Conservation (phyloP, 2,113 vertebrate species). For the Pipa parva region DNA sequence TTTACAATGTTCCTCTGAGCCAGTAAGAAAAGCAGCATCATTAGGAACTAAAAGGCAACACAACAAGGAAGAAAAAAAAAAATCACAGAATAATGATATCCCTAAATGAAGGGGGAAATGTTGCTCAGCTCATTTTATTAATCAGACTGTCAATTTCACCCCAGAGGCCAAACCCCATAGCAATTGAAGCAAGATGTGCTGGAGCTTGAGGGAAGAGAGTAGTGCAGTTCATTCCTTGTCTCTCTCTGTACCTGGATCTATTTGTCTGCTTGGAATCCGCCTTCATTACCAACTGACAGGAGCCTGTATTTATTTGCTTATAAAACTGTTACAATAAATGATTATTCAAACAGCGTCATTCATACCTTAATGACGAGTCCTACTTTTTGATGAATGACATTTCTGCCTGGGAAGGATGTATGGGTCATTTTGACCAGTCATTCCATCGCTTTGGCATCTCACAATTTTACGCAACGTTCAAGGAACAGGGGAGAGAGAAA, state of each 20-base stretch:
- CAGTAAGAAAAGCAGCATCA: slow-evolving; percentile 56
- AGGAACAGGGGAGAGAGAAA: background rate
- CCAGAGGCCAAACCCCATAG: slow-evolving; percentile 98
- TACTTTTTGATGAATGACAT: slow-evolving; percentile 98
- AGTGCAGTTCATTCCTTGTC: slow-evolving; percentile 82
- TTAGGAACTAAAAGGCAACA: slow-evolving; percentile 85
- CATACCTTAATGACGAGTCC: slow-evolving; percentile 95
- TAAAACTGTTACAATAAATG: slow-evolving; percentile 99
- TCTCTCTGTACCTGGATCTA: slow-evolving; percentile 95
- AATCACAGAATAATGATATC: slow-evolving; percentile 99
- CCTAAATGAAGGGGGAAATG: slow-evolving; percentile 99
- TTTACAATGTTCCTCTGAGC: background rate
- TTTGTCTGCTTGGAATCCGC: slow-evolving; percentile 96
- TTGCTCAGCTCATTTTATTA: slow-evolving; percentile 97
- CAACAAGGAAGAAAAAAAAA: too few relatives aligned
- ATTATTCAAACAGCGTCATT: slow-evolving; percentile 98
- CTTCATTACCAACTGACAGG: slow-evolving; percentile 98
- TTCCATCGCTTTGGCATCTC: slow-evolving; percentile 85
- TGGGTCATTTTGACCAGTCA: slow-evolving; percentile 94
- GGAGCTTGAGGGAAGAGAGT: slow-evolving; percentile 78
- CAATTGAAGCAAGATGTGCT: slow-evolving; percentile 84
- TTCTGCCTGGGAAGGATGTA: slow-evolving; percentile 87
- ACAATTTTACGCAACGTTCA: slow-evolving; percentile 81
- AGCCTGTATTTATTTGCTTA: slow-evolving; percentile 99
- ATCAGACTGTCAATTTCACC: slow-evolving; percentile 99